These are phyloP conservation scores for Anhinga anhinga DNA, from an alignment of 2,113 vertebrate genomes.

Conservation along the genomic window DNA sequence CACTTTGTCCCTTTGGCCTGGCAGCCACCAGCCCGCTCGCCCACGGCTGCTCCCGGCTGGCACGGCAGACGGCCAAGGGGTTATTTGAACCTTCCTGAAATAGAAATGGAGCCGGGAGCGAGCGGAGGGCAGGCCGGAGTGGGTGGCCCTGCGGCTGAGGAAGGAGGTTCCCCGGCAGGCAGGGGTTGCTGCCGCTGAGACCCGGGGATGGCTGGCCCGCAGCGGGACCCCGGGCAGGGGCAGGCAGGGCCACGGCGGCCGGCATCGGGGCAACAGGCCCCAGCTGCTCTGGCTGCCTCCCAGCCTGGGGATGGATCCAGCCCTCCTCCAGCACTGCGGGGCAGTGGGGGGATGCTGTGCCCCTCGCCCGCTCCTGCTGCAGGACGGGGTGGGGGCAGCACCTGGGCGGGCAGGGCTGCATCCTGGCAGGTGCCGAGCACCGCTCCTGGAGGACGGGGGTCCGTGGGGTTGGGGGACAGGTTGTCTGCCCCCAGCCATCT, in stretches of 20 bases:
- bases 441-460: fast-evolving
- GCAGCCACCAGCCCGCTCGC: background rate
- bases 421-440: background rate
- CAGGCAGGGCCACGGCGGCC: background rate
- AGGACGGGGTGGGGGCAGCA: too few relatives aligned
- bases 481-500: background rate
- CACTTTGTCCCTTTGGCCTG: background rate
- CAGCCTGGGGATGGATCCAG: background rate
- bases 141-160: fast-evolving
- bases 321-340: background rate
- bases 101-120: background rate
- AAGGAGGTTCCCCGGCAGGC: background rate
- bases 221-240: background rate
- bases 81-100: constrained; percentile 36
- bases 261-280: fast-evolving
- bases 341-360: background rate
- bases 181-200: fast-evolving
- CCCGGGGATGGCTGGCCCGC: fast-evolving
- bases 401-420: too few relatives aligned
- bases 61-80: background rate
- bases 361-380: background rate
- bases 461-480: fast-evolving
- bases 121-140: background rate
- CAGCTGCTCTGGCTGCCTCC: background rate
- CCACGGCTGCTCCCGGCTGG: background rate